Percentiles rank a stretch among this genome's conserved stretches.
Conservation (phyloP, 2,888 invertebrate genomes). For the Eupithecia subumbrata region DNA sequence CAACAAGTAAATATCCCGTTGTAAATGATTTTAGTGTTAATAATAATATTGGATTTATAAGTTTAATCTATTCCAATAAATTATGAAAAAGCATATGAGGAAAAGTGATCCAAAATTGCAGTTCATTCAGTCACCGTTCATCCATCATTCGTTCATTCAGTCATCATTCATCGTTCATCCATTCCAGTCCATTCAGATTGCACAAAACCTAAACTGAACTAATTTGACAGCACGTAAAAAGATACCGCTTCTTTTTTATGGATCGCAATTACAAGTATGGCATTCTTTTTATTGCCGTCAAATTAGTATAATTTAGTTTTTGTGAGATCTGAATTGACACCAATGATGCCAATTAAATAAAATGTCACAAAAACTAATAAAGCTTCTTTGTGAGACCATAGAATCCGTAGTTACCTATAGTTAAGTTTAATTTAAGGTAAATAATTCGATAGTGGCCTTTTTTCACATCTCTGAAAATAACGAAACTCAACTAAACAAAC, state of each 20-base stretch:
- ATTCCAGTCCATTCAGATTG: neutral
- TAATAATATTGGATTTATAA: neutral
- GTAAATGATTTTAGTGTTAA: too few relatives aligned
- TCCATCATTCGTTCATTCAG: too few relatives aligned
- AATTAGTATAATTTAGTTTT: neutral
- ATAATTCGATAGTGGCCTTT: too few relatives aligned
- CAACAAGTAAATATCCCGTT: too few relatives aligned
- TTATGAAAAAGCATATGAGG: neutral
- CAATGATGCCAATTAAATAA: too few relatives aligned
- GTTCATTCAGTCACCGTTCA: too few relatives aligned
- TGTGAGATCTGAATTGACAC: neutral
- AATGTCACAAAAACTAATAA: neutral
- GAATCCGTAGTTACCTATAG: neutral
- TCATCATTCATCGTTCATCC: too few relatives aligned
- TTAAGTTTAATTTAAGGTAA: neutral
- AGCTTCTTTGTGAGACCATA: too few relatives aligned
- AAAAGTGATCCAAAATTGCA: neutral
- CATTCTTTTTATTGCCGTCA: neutral
- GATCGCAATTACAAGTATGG: neutral
- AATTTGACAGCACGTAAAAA: neutral
- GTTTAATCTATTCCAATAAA: too few relatives aligned
- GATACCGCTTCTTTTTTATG: neutral
- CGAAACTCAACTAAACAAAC: too few relatives aligned
- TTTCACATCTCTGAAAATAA: too few relatives aligned
- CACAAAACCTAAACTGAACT: neutral